Conservation (phyloP, 2,888 invertebrate genomes). For the Nomada lathburiana region DNA sequence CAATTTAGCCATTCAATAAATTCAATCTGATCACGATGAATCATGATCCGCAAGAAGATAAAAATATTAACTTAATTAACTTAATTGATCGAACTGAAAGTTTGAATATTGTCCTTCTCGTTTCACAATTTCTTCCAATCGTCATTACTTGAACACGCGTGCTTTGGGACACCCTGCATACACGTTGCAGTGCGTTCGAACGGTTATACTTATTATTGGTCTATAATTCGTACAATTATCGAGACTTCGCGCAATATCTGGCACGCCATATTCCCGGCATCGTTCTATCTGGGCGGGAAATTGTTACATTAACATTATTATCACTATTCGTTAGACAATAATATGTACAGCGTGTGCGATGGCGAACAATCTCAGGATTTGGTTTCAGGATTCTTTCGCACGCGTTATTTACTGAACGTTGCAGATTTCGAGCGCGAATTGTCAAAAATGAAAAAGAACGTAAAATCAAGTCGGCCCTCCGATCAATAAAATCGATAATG, state of each 20-base stretch:
- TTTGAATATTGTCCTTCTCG: background rate
- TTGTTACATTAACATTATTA: slow-evolving; percentile 26
- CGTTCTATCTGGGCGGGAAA: slow-evolving; percentile 28
- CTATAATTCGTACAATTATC: slow-evolving; percentile 29
- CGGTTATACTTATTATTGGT: slow-evolving; percentile 10
- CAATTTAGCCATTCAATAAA: background rate
- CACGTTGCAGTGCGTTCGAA: background rate
- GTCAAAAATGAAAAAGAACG: background rate
- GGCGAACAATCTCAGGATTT: slow-evolving; percentile 14
- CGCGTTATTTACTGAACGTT: slow-evolving; percentile 1
- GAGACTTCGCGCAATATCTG: slow-evolving; percentile 13
- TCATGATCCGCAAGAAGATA: too few relatives aligned
- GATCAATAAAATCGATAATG: background rate
- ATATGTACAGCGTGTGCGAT: slow-evolving; percentile 42
- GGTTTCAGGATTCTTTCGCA: background rate
- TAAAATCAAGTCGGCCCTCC: background rate
- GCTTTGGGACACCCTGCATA: slow-evolving; percentile 3
- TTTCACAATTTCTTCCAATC: background rate
- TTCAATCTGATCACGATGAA: background rate
- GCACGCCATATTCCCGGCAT: slow-evolving; percentile 1
- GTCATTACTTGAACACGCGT: background rate
- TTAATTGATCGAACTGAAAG: background rate
- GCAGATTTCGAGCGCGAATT: background rate
- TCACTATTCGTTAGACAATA: slow-evolving; percentile 37
- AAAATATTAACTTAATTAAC: too few relatives aligned